Evolutionary conservation across 1,140 invertebrate species (phyloP), one percentile per base, ranked within the genome.

Genomic region (Prorops nasuta): DNA sequence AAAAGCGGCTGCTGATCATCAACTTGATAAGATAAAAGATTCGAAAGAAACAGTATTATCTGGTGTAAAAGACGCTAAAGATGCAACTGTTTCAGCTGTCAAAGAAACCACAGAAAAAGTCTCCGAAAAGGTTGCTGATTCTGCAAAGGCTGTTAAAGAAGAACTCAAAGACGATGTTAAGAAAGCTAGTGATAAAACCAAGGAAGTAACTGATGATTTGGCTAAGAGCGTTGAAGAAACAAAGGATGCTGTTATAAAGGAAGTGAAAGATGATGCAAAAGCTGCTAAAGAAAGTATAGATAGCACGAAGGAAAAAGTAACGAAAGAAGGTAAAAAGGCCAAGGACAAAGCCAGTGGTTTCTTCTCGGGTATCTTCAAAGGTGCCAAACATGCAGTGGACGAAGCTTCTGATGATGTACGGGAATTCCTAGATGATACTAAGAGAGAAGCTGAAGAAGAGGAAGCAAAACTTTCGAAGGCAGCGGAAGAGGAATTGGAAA

Each of bases 391-490:
- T 19, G 16, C 54, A 8, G 40, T 35, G 0, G 54, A 51, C 0
- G 60, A 59, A 17, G 39, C 41, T 1, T 44, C 54, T 0, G 44
- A 51, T 4, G 62, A 62, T 2, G 36, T 62, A 0, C 51, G 59
- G 12, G 60, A 66, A 15, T 62, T 59, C 18, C 15, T 59, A 0
- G 59, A 65, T 0, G 63, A 65, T 24, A 63, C 59, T 0, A 64
- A 64, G 14, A 31, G 49, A 2, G 62, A 63, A 34, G 57, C 59
- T 3, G 19, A 32, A 0, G 44, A 58, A 3, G 51, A 56, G 20
- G 36, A 57, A 14, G 48, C 58, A 14, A 31, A 44, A 49, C 7
- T 44, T 0, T 17, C 31, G 9, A 31, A 51, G 35, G 6, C 32
- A 56, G 0, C n/a, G n/a, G n/a, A n/a, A n/a, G n/a, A n/a, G n/a